Evolutionary conservation across 2,797 vertebrate genomes (phyloP), one percentile per base, ranked within the genome.

Genomic region (Aratinga solstitialis): DNA sequence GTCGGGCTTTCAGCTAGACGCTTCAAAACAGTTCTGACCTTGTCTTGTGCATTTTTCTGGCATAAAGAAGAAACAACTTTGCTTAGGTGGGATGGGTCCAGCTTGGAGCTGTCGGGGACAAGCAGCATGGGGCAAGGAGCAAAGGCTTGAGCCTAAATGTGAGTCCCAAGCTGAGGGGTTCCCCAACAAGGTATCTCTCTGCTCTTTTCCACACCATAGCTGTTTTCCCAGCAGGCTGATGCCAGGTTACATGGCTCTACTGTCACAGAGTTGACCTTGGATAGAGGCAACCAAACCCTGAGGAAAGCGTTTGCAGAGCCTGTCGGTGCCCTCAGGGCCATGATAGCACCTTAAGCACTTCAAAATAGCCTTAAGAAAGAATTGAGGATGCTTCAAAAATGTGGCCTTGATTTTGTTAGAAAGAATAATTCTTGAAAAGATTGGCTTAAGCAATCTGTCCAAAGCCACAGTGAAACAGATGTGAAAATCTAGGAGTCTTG

Each of bases 161-260:
- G 23, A 85, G 13, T 40, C 24, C 17, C 16, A 43, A 32, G 34
- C 17, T 50, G 43, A 67, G 5, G 7, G 6, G 1, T 2, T 38
- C 30, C 47, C 40, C 48, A 63, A 0, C 2, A 7, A 50, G 11
- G 4, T 59, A 14, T 53, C 19, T 30, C 56, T 71, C 22, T 71
- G 51, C 18, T 74, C 29, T 78, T 47, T 48, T 53, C 15, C n/a
- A 56, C n/a, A 56, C 43, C 20, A 84, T 32, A 65, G 29, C 29
- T 86, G 14, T 72, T 81, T 34, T 88, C 16, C n/a, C 66, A 83
- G 56, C 32, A 21, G 26, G 22, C 27, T 20, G 56, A 8, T 38
- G 48, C 26, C 53, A 45, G 20, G 12, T 78, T 73, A 43, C 0
- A 0, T 13, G 15, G 29, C 30, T 63, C 34, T 24, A 13, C 12